Evolutionary conservation across 2,797 vertebrate genomes (phyloP), one percentile per base, ranked within the genome.

Genomic region (Myotis daubentonii): DNA sequence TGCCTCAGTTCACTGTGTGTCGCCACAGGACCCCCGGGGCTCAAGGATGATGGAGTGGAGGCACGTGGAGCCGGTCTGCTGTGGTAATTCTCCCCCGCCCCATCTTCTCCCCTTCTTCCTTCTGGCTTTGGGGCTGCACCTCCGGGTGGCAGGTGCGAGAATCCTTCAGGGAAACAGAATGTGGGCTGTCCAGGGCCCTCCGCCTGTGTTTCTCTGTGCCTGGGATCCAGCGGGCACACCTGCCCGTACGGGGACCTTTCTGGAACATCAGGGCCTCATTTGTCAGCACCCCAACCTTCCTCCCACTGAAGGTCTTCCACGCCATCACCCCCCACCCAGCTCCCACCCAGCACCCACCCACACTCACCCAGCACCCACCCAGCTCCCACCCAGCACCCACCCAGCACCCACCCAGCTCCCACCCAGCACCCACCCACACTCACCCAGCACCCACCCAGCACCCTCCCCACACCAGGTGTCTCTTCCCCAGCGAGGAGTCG

Each of bases 31-130:
- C 98, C 99, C 99, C 79, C 98, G 98, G 95, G 99, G 99, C 15
- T 99, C 99, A 65, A 98, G 99, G 94, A 99, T 99, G 98, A 98
- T 99, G 74, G 99, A 99, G 87, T 99, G 99, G 99, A 99, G 97
- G 92, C 97, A 97, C 51, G 92, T 99, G 71, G 98, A 98, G 95
- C 98, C 98, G 0, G 36, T 99, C 89, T 99, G 99, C 96, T 99
- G 99, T 95, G 99, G 99, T 99, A 89, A 99, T 98, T 94, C 33
- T 60, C 75, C n/a, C 9, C 28, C 44, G 8, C 6, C 41, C 41
- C 8, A 3, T 6, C 19, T 36, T 47, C 36, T 22, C 36, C 38
- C 25, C 57, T 51, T n/a, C 20, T 62, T 49, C 60, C 51, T 80
- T n/a, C 16, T 38, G 51, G 8, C 6, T 20, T 20, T 65, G 62